Conservation (phyloP, 2,797 vertebrate species). For the Neosalanx taihuensis region DNA sequence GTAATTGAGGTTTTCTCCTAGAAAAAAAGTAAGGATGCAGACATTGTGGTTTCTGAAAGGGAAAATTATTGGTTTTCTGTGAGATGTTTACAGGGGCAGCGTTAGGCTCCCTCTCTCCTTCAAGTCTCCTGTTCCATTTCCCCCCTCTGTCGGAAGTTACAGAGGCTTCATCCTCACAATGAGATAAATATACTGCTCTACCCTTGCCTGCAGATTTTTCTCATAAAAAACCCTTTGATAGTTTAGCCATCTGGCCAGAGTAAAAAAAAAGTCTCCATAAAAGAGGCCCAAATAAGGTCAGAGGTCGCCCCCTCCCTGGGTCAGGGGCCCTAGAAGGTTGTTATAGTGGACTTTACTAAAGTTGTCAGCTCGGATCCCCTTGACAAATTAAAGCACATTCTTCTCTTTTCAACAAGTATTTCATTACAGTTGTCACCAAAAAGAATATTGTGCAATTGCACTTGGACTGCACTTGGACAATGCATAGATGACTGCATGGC, state of each 20-base stretch:
- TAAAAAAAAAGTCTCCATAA: constrained; percentile 88
- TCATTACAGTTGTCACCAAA: constrained; percentile 81
- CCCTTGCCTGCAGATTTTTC: constrained; percentile 91
- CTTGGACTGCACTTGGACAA: not conserved
- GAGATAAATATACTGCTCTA: constrained; percentile 71
- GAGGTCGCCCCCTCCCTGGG: constrained; percentile 89
- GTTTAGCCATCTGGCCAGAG: constrained; percentile 98
- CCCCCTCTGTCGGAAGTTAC: constrained; percentile 45
- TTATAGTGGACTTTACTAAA: constrained; percentile 90
- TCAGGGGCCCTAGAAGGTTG: constrained; percentile 89
- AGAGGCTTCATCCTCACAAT: constrained; percentile 61
- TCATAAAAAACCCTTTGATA: constrained; percentile 98
- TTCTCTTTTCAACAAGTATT: constrained; percentile 80
- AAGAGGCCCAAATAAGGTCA: constrained; percentile 95
- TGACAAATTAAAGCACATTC: constrained; percentile 96
- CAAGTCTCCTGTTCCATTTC: constrained; percentile 26
- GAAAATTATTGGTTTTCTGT: not conserved
- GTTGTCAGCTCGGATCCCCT: constrained; percentile 87
- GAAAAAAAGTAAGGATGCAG: not conserved
- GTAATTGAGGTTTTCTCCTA: not conserved
- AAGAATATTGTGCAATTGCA: constrained; percentile 61
- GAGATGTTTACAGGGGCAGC: not conserved
- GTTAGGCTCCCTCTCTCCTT: not conserved
- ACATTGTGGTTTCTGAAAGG: constrained; percentile 17
- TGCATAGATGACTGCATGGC: not conserved